phyloP scores from a whole-genome alignment of 1,140 invertebrate genomes.

The Neodiprion pinetum region DNA sequence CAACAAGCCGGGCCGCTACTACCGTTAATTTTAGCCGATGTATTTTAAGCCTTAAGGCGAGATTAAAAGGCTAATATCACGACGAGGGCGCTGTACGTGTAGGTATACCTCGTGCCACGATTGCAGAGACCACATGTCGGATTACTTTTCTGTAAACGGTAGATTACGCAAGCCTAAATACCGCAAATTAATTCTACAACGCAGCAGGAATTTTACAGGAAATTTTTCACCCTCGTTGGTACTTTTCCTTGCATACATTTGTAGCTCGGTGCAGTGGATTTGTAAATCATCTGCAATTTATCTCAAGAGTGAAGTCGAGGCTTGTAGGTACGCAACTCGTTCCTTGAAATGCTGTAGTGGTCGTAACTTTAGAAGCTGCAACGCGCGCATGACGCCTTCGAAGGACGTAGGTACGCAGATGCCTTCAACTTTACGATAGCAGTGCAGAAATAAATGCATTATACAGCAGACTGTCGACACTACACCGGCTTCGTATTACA shows the following conservation, averaged over 20 bases:
- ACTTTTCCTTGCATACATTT: not conserved
- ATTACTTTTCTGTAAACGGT: not conserved
- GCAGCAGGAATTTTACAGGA: not conserved
- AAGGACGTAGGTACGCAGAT: no score
- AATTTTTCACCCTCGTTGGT: not conserved
- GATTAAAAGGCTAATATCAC: slow-evolving; percentile 3
- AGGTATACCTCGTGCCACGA: not conserved
- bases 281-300: no score
- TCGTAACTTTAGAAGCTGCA: no score
- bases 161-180: not conserved
- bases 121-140: not conserved
- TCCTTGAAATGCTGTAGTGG: no score
- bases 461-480: no score
- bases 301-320: no score
- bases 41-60: slow-evolving; percentile 5
- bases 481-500: no score
- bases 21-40: not conserved
- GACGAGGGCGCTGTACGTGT: not conserved
- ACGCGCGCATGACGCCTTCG: no score
- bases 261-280: not conserved
- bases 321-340: no score
- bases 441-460: no score
- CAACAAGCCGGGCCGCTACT: not conserved
- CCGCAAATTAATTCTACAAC: not conserved
- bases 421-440: no score